phyloP scores from a whole-genome alignment of 2,113 vertebrate genomes.

The Holacanthus passer region DNA sequence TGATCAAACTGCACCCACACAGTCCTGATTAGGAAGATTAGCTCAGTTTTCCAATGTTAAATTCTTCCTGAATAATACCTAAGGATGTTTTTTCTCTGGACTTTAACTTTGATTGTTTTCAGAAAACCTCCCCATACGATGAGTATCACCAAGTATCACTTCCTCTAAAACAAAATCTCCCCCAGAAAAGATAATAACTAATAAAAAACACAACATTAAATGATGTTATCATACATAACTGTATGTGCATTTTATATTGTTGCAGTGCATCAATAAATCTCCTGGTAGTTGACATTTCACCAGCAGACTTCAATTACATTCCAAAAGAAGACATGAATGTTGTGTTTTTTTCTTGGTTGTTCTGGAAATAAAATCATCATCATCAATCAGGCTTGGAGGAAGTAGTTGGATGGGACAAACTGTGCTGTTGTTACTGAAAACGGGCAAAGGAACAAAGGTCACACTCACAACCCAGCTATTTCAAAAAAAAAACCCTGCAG shows the following conservation, averaged over 20 bases:
- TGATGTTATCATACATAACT: not conserved
- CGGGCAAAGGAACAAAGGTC: conserved; percentile 9
- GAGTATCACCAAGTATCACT: too few relatives aligned
- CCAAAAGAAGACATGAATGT: too few relatives aligned
- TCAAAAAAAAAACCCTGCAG: not conserved
- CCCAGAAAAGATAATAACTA: too few relatives aligned
- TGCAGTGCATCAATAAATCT: not conserved
- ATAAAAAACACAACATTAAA: too few relatives aligned
- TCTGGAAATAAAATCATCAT: not conserved
- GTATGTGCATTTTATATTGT: not conserved
- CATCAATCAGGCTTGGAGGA: too few relatives aligned
- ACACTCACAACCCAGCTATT: not conserved
- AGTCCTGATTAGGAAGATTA: not conserved
- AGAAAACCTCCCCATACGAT: too few relatives aligned
- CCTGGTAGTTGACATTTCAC: not conserved
- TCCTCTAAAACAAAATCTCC: too few relatives aligned
- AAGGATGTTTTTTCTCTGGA: not conserved
- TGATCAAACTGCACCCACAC: not conserved
- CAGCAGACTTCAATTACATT: too few relatives aligned
- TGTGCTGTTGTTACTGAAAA: not conserved
- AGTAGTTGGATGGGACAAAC: not conserved
- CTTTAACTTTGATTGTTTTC: too few relatives aligned
- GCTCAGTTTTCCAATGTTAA: not conserved
- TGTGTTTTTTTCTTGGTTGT: not conserved
- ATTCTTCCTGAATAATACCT: not conserved